Evolutionary conservation across 2,888 invertebrate genomes (phyloP).

Genomic region (Tuta absoluta): DNA sequence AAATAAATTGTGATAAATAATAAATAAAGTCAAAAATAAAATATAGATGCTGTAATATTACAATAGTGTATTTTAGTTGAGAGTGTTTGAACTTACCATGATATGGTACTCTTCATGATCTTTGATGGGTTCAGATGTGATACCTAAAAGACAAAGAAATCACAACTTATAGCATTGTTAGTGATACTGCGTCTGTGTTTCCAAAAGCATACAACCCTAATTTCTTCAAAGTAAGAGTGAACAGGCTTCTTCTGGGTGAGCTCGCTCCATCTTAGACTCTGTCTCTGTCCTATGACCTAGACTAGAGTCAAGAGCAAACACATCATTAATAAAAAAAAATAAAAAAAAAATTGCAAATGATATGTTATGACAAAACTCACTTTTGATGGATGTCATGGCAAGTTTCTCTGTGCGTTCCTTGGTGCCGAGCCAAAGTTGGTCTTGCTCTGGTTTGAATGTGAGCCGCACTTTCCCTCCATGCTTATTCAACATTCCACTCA

Average conservation of each 20-base stretch:
- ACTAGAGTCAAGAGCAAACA: too few relatives aligned
- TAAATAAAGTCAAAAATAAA: too few relatives aligned
- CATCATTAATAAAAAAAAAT: too few relatives aligned
- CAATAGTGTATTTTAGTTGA: too few relatives aligned
- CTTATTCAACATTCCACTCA: constrained; percentile 95
- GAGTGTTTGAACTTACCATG: constrained; percentile 82
- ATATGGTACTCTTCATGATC: constrained; percentile 95
- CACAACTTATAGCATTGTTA: background rate
- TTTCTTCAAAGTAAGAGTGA: too few relatives aligned
- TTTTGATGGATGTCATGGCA: constrained; percentile 93
- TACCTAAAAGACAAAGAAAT: constrained; percentile 55
- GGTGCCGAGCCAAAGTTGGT: constrained; percentile 95
- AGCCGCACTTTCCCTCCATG: constrained; percentile 93
- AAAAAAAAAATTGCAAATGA: background rate
- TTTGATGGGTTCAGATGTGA: constrained; percentile 90
- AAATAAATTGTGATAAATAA: background rate
- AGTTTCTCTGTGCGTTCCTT: constrained; percentile 96
- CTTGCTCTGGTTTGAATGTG: constrained; percentile 94
- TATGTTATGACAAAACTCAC: constrained; percentile 67
- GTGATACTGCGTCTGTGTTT: too few relatives aligned
- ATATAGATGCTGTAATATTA: too few relatives aligned
- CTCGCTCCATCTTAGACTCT: too few relatives aligned
- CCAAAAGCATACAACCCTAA: too few relatives aligned
- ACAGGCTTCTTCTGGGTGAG: too few relatives aligned
- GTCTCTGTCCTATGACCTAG: too few relatives aligned